These are phyloP conservation scores for Acanthopleura granulata DNA, from an alignment of 2,888 invertebrate genomes.

Conservation along the genomic window DNA sequence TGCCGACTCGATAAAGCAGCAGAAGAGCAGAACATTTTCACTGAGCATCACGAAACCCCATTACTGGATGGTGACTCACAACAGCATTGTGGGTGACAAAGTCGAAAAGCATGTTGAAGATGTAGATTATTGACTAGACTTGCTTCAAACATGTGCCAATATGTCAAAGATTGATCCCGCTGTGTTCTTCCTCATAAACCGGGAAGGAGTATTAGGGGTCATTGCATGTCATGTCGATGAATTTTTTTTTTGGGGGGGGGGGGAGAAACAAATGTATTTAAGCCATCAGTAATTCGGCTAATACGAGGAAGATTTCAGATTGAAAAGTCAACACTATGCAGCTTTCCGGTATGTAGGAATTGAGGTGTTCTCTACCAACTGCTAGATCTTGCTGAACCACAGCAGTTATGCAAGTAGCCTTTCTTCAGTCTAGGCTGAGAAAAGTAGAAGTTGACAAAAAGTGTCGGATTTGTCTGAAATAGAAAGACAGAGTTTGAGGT, in stretches of 20 bases:
- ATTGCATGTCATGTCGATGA: conserved; percentile 23
- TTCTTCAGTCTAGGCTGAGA: neutral
- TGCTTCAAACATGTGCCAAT: no score
- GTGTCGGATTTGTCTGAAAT: neutral
- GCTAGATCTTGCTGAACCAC: neutral
- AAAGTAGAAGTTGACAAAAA: neutral
- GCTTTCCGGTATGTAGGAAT: conserved; percentile 24
- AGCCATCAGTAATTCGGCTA: conserved; percentile 17
- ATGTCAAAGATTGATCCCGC: no score
- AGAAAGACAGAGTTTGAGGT: no score
- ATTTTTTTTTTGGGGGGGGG: conserved; percentile 5
- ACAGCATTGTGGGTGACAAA: no score
- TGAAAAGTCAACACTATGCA: neutral
- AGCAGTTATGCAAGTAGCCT: conserved; percentile 7
- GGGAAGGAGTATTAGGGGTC: conserved; percentile 11
- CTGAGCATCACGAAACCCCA: no score
- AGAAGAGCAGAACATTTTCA: no score
- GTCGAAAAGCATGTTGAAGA: no score
- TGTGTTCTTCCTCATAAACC: neutral
- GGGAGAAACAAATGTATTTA: conserved; percentile 18
- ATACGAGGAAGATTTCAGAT: conserved; percentile 21
- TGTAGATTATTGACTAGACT: no score
- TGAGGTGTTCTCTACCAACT: conserved; percentile 2
- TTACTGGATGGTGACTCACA: no score
- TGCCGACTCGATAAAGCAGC: no score